phyloP scores from a whole-genome alignment of 2,113 vertebrate genomes.

The Salvelinus sp. region DNA sequence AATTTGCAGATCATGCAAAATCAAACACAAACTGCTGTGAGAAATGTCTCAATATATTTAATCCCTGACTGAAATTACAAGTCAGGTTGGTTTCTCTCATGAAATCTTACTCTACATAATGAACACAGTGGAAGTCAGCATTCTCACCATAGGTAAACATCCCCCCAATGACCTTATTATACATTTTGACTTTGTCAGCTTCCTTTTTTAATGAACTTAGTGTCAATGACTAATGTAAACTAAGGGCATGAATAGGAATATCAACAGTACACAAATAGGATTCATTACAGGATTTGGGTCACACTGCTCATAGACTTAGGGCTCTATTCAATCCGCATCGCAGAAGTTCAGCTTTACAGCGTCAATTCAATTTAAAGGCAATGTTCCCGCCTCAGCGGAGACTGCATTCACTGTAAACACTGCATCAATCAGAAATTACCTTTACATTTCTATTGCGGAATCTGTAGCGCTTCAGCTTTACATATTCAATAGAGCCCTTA shows the following conservation, averaged over 20 bases:
- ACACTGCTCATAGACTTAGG: not conserved
- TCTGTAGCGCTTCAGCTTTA: no score
- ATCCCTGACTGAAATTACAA: constrained; percentile 33
- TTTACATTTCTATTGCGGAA: no score
- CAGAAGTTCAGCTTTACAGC: not conserved
- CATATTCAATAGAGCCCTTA: no score
- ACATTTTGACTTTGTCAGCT: constrained; percentile 34
- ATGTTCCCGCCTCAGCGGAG: no score
- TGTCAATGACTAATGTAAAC: constrained; percentile 9
- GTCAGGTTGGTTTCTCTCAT: constrained; percentile 20
- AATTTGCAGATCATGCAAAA: constrained; percentile 29
- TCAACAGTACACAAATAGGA: not conserved
- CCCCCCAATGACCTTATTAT: constrained; percentile 27
- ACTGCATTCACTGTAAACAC: no score
- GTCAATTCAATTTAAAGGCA: constrained; percentile 4
- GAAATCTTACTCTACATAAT: constrained; percentile 37
- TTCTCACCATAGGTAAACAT: constrained; percentile 27
- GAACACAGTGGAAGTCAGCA: constrained; percentile 29
- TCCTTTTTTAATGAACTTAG: constrained; percentile 34
- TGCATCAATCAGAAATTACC: no score
- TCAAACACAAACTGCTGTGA: constrained; percentile 31
- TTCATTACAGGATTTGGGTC: not conserved
- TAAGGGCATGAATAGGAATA: not conserved
- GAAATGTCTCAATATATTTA: constrained; percentile 25
- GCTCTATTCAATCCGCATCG: no score